These are phyloP conservation scores for Pachypeltis micranthus DNA, from an alignment of 1,140 invertebrate species.

Conservation along the genomic window DNA sequence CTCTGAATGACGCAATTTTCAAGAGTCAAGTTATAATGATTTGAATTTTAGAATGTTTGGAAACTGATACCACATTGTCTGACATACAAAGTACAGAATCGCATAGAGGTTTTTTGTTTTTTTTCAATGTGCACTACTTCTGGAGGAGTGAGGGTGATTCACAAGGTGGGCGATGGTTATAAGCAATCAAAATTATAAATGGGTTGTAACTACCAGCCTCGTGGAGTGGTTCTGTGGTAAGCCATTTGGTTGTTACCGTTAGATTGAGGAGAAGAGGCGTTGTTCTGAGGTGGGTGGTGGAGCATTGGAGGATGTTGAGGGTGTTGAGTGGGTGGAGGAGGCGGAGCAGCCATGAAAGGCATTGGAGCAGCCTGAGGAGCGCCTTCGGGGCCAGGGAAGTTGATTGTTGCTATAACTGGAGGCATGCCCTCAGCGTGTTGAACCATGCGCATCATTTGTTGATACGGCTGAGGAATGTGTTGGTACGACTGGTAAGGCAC, in stretches of 20 bases:
- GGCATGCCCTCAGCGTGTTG: not conserved
- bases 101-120: too few species aligned
- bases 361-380: not conserved
- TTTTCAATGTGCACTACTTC: too few species aligned
- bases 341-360: not conserved
- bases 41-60: too few species aligned
- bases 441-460: constrained; percentile 17
- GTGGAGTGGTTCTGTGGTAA: not conserved
- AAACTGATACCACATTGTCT: too few species aligned
- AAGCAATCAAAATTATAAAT: too few species aligned
- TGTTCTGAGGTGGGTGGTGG: not conserved
- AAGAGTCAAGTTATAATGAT: too few species aligned
- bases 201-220: not conserved
- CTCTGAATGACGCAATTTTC: too few species aligned
- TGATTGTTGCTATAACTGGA: not conserved
- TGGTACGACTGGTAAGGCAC: constrained; percentile 30
- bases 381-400: not conserved
- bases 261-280: not conserved
- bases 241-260: not conserved
- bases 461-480: constrained; percentile 36
- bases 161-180: too few species aligned
- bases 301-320: not conserved
- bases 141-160: too few species aligned
- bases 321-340: not conserved
- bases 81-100: too few species aligned